Evolutionary conservation across 2,797 vertebrate species (phyloP).

Genomic region (Phoebastria nigripes): DNA sequence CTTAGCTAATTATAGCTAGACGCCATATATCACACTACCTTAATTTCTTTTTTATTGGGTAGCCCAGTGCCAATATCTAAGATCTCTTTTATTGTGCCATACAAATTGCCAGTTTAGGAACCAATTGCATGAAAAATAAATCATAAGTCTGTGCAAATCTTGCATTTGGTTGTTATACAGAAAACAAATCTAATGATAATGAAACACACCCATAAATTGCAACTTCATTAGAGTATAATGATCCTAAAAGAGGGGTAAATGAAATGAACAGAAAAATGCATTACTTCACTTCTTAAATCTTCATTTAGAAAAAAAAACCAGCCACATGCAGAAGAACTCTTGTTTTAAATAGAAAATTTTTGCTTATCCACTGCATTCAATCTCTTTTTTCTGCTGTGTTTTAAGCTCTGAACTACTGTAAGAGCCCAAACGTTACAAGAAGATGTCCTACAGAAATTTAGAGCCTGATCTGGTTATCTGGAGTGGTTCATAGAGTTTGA

Average conservation of each 20-base stretch:
- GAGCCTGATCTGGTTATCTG: neutral
- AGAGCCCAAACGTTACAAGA: neutral
- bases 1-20: neutral
- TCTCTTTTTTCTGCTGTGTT: neutral
- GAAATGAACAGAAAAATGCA: neutral
- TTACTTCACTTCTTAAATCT: neutral
- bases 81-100: neutral
- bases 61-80: neutral
- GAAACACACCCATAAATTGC: neutral
- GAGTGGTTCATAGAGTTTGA: neutral
- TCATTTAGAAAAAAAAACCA: neutral
- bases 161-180: neutral
- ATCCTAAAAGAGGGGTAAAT: neutral
- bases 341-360: neutral
- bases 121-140: neutral
- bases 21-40: neutral
- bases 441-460: neutral
- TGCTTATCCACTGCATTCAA: neutral
- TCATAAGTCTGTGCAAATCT: neutral
- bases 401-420: neutral
- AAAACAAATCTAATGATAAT: neutral
- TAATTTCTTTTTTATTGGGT: neutral
- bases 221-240: neutral
- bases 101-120: neutral
- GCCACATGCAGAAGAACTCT: neutral